phyloP scores from a whole-genome alignment of 2,888 invertebrate species.

The Drosophila antonietae region DNA sequence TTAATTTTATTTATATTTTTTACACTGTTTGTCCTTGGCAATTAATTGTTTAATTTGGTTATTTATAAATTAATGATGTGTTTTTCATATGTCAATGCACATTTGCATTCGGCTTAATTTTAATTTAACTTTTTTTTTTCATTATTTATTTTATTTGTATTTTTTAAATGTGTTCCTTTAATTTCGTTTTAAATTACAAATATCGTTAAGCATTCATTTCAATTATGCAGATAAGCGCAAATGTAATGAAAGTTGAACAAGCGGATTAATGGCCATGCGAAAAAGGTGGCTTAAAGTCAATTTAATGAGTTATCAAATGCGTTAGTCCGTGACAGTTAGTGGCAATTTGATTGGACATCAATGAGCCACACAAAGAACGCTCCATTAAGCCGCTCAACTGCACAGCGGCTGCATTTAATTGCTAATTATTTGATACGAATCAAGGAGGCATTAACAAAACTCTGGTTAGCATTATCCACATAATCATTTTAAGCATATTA shows the following conservation, averaged over 20 bases:
- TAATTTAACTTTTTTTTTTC: background rate
- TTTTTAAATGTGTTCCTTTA: conserved; percentile 14
- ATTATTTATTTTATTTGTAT: background rate
- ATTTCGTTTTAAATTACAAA: conserved; percentile 59
- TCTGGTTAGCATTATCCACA: conserved; percentile 1
- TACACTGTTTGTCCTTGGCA: conserved; percentile 60
- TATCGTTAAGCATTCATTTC: conserved; percentile 72
- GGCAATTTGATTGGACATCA: conserved; percentile 46
- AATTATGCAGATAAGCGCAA: conserved; percentile 80
- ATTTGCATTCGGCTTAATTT: conserved; percentile 42
- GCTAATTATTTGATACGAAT: conserved; percentile 15
- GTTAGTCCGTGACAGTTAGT: conserved; percentile 51
- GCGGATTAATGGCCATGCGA: conserved; percentile 67
- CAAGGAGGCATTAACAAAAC: background rate
- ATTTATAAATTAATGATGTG: conserved; percentile 80
- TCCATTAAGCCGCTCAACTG: conserved; percentile 30
- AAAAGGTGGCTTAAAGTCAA: conserved; percentile 67
- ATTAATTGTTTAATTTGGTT: conserved; percentile 81
- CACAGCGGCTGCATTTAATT: conserved; percentile 9
- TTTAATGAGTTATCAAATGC: conserved; percentile 66
- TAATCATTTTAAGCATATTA: background rate
- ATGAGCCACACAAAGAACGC: conserved; percentile 19
- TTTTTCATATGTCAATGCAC: conserved; percentile 80
- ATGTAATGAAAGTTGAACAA: conserved; percentile 80
- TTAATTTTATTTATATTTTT: conserved; percentile 18